phyloP scores from a whole-genome alignment of 2,797 vertebrate species.

The Urosaurus nigricauda region DNA sequence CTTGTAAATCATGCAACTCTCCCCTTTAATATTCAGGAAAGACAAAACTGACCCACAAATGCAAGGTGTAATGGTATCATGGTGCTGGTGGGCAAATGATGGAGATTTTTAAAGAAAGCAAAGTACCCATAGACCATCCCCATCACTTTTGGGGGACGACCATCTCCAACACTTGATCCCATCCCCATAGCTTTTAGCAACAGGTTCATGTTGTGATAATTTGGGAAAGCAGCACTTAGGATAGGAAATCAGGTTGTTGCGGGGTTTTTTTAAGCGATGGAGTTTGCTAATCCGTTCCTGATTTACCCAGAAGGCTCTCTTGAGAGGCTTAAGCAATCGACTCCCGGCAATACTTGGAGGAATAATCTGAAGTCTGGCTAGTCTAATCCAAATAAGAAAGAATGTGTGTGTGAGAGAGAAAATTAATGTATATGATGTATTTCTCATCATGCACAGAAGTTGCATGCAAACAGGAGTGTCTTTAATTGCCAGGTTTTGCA shows the following conservation, averaged over 20 bases:
- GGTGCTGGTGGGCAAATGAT: background rate
- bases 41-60: background rate
- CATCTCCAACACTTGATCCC: too few species aligned
- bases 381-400: background rate
- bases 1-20: background rate
- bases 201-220: constrained; percentile 12
- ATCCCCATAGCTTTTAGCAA: background rate
- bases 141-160: too few species aligned
- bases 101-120: background rate
- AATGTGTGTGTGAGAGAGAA: fast-evolving
- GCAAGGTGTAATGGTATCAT: fast-evolving
- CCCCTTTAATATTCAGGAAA: too few species aligned
- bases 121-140: background rate
- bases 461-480: too few species aligned
- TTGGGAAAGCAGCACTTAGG: too few species aligned
- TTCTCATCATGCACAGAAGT: too few species aligned
- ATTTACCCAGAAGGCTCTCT: background rate
- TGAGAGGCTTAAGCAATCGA: background rate
- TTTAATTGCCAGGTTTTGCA: background rate
- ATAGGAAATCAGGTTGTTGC: too few species aligned
- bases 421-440: background rate
- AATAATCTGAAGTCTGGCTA: fast-evolving
- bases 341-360: fast-evolving
- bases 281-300: fast-evolving
- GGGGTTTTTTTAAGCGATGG: background rate